Percentiles rank a stretch among this genome's conserved stretches.
Evolutionary conservation across 2,797 vertebrate species (phyloP).

Genomic region (Spea hammondii): DNA sequence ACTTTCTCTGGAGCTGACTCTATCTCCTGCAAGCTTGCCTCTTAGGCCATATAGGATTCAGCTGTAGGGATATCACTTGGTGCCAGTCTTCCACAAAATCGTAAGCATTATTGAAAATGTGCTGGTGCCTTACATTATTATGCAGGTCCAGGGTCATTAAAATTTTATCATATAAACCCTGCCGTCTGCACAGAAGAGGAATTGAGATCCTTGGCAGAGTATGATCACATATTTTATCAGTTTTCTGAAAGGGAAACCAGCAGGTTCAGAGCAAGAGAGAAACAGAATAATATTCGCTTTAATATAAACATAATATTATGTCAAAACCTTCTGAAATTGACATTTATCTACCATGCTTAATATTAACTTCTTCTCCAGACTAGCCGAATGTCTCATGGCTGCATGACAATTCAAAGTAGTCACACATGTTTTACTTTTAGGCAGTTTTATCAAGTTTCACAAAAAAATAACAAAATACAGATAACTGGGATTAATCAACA

Average conservation of each 20-base stretch:
- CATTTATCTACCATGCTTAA: constrained; percentile 65
- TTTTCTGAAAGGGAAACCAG: constrained; percentile 61
- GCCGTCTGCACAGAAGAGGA: constrained; percentile 63
- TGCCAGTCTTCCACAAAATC: constrained; percentile 58
- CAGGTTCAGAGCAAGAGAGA: constrained; percentile 63
- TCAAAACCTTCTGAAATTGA: constrained; percentile 59
- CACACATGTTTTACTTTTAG: constrained; percentile 61
- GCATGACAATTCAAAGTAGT: constrained; percentile 62
- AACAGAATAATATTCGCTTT: constrained; percentile 61
- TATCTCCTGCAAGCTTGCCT: constrained; percentile 53
- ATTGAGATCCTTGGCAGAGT: constrained; percentile 64
- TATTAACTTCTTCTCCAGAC: constrained; percentile 63
- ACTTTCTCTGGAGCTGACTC: constrained; percentile 59
- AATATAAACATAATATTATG: constrained; percentile 68
- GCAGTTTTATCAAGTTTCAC: constrained; percentile 55
- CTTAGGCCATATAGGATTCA: constrained; percentile 59
- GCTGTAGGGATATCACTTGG: constrained; percentile 55
- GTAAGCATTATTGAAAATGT: constrained; percentile 62
- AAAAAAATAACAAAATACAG: constrained; percentile 18
- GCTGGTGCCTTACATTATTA: constrained; percentile 63
- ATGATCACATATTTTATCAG: constrained; percentile 67
- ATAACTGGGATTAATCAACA: no score
- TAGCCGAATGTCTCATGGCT: constrained; percentile 61
- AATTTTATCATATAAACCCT: constrained; percentile 69
- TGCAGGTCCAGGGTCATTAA: constrained; percentile 69